phyloP scores from a whole-genome alignment of 35 echinoderm and acorn worm species.

The Anneissia japonica region DNA sequence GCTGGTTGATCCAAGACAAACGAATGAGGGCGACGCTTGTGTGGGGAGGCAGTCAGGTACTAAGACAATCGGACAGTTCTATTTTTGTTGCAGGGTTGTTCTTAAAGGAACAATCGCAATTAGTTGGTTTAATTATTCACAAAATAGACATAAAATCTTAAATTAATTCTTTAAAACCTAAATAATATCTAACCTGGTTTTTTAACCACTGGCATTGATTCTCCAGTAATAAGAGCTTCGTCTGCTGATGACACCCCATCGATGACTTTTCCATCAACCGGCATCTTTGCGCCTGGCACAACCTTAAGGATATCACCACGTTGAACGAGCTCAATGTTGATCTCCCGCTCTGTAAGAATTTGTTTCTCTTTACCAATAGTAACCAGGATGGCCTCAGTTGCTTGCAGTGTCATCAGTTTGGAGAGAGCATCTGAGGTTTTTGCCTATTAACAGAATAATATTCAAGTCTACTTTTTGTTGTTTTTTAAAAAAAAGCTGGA shows the following conservation, averaged over 20 bases:
- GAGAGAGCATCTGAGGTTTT: constrained; percentile 95
- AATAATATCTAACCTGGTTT: constrained; percentile 60
- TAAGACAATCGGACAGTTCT: too few relatives aligned
- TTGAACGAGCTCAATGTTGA: constrained; percentile 79
- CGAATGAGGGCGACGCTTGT: too few relatives aligned
- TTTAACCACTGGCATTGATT: constrained; percentile 95
- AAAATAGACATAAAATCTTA: background rate
- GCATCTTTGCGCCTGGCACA: constrained; percentile 85
- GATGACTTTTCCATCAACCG: constrained; percentile 87
- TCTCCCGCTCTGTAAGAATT: constrained; percentile 42
- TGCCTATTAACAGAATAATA: constrained; percentile 38
- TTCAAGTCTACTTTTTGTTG: background rate
- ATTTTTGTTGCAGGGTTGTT: too few relatives aligned
- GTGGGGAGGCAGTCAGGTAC: too few relatives aligned
- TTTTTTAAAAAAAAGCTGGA: background rate
- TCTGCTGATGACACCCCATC: constrained; percentile 75
- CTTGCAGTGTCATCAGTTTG: constrained; percentile 93
- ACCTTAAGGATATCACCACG: constrained; percentile 74
- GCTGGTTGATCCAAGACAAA: too few relatives aligned
- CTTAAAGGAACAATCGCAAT: too few relatives aligned
- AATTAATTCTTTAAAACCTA: background rate
- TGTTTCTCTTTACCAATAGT: constrained; percentile 55
- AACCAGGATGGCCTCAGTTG: constrained; percentile 74
- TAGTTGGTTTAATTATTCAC: too few relatives aligned
- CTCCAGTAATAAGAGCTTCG: constrained; percentile 91